A percentile compares a stretch with the other conserved stretches of the same genome.
phyloP scores from a whole-genome alignment of 92 coral and sea anemone species.

The Epizoanthus scotinus region DNA sequence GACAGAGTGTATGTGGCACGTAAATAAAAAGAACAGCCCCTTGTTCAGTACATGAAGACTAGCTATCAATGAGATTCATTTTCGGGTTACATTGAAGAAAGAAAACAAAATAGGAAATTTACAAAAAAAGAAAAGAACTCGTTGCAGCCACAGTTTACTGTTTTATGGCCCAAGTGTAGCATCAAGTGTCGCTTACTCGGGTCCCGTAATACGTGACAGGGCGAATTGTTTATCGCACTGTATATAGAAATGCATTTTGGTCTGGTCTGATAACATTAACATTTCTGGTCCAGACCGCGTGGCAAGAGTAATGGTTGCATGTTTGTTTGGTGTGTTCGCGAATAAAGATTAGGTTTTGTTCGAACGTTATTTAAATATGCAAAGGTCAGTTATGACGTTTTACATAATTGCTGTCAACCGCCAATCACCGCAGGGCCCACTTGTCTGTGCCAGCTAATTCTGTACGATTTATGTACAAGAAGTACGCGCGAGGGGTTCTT shows the following conservation, averaged over 20 bases:
- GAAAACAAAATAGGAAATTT: neutral
- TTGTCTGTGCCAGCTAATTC: slow-evolving; percentile 70
- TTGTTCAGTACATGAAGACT: neutral
- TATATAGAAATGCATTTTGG: neutral
- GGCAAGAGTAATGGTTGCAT: neutral
- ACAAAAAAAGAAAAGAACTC: neutral
- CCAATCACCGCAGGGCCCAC: slow-evolving; percentile 79
- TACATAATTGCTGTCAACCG: slow-evolving; percentile 53
- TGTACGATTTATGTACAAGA: slow-evolving; percentile 53
- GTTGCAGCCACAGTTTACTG: neutral
- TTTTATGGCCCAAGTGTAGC: neutral
- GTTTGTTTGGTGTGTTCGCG: slow-evolving; percentile 18
- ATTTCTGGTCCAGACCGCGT: slow-evolving; percentile 4
- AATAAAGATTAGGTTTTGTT: slow-evolving; percentile 35
- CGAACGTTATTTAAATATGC: slow-evolving; percentile 61
- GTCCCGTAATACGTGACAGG: neutral
- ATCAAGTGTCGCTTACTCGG: neutral
- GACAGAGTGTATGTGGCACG: too few relatives aligned
- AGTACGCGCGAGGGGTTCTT: slow-evolving; percentile 21
- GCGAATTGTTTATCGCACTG: neutral
- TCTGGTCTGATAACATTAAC: slow-evolving; percentile 12
- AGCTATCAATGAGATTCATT: neutral
- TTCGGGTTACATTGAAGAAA: neutral
- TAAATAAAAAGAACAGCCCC: too few relatives aligned
- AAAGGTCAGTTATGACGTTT: slow-evolving; percentile 85